Evolutionary conservation across 2,113 vertebrate genomes (phyloP).

Genomic region (Arenaria interpres): DNA sequence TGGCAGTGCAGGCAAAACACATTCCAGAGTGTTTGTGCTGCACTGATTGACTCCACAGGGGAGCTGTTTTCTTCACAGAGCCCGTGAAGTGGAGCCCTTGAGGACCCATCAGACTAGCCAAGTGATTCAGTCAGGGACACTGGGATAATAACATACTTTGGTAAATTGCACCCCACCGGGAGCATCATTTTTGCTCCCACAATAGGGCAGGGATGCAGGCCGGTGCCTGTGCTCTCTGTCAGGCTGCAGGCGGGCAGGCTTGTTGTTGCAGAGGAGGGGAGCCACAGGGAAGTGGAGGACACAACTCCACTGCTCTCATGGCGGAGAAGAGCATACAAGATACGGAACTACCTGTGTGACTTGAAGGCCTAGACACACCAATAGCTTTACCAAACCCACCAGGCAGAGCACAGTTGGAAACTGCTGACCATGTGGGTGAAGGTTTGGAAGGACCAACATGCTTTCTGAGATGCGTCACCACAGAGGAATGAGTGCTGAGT

Average conservation of each 20-base stretch:
- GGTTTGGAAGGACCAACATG: neutral
- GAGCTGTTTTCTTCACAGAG: neutral
- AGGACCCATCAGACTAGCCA: neutral
- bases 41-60: neutral
- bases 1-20: neutral
- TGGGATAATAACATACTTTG: rapidly evolving
- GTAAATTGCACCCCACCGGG: neutral
- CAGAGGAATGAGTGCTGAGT: neutral
- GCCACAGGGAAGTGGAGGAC: neutral
- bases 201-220: neutral
- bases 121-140: neutral
- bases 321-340: neutral
- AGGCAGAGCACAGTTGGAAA: neutral
- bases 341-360: rapidly evolving
- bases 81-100: neutral
- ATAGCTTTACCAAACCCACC: neutral
- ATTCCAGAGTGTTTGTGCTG: neutral
- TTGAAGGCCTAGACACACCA: neutral
- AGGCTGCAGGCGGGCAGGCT: neutral
- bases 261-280: neutral
- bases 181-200: neutral
- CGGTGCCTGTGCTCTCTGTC: neutral
- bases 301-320: neutral
- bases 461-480: neutral
- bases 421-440: neutral